These are phyloP conservation scores for Chrysodeixis includens DNA, from an alignment of 2,888 invertebrate genomes.

Conservation along the genomic window DNA sequence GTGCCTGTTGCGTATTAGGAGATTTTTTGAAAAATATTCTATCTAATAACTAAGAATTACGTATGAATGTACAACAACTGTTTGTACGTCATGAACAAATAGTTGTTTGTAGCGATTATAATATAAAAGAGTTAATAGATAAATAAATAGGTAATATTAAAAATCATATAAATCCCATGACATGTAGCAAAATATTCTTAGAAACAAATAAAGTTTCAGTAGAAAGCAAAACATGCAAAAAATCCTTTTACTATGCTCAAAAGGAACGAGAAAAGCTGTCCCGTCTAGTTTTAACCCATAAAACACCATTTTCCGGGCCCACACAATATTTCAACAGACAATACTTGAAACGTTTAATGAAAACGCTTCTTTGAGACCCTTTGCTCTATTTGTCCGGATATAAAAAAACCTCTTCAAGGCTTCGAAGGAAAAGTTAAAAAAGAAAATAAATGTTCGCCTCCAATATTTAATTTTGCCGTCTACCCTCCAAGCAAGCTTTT, in stretches of 20 bases:
- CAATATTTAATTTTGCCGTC: constrained; percentile 29
- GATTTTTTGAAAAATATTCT: no score
- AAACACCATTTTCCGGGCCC: background rate
- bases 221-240: no score
- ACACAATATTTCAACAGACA: background rate
- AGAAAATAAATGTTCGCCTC: constrained; percentile 3
- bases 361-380: background rate
- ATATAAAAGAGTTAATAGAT: no score
- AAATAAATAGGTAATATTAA: no score
- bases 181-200: no score
- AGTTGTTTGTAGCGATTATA: no score
- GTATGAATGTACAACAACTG: no score
- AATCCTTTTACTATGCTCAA: background rate
- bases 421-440: background rate
- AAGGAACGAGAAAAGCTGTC: background rate
- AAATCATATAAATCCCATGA: no score
- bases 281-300: background rate
- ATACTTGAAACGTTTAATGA: background rate
- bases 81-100: no score
- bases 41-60: no score
- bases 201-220: no score
- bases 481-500: constrained; percentile 11
- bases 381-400: background rate
- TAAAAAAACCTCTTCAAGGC: background rate
- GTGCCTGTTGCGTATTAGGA: no score